phyloP scores from a whole-genome alignment of 2,888 invertebrate species.

The Venusia cambrica region DNA sequence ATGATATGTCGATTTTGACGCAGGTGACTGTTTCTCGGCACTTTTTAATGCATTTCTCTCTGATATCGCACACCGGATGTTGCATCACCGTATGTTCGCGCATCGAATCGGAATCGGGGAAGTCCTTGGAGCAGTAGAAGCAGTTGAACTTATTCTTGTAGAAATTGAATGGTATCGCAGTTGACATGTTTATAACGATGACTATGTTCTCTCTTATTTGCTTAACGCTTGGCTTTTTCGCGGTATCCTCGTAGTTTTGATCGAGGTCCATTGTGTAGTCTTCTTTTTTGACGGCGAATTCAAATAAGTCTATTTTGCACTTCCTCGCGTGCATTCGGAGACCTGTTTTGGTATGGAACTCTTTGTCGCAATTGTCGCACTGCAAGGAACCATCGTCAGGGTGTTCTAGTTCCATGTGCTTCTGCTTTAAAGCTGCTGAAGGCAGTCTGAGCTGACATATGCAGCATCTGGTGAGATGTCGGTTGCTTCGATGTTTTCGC shows the following conservation, averaged over 20 bases:
- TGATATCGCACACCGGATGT: constrained; percentile 64
- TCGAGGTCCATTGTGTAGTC: constrained; percentile 58
- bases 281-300: constrained; percentile 55
- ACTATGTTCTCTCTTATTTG: constrained; percentile 68
- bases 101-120: constrained; percentile 64
- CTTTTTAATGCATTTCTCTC: constrained; percentile 66
- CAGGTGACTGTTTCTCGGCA: constrained; percentile 69
- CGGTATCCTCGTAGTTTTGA: constrained; percentile 47
- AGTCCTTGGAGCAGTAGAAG: constrained; percentile 72
- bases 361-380: constrained; percentile 63
- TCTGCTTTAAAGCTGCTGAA: constrained; percentile 62
- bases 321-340: constrained; percentile 65
- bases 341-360: constrained; percentile 69
- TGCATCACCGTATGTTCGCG: constrained; percentile 62
- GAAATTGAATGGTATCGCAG: constrained; percentile 72
- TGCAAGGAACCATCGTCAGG: constrained; percentile 66
- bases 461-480: constrained; percentile 62
- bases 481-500: constrained; percentile 61
- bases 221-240: constrained; percentile 63
- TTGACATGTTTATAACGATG: constrained; percentile 69
- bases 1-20: constrained; percentile 68
- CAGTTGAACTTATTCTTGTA: constrained; percentile 74
- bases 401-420: constrained; percentile 65
- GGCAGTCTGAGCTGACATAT: constrained; percentile 64
- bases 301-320: constrained; percentile 54